phyloP scores from a whole-genome alignment of 2,113 vertebrate species.

The Tetraodon nigroviridis region DNA sequence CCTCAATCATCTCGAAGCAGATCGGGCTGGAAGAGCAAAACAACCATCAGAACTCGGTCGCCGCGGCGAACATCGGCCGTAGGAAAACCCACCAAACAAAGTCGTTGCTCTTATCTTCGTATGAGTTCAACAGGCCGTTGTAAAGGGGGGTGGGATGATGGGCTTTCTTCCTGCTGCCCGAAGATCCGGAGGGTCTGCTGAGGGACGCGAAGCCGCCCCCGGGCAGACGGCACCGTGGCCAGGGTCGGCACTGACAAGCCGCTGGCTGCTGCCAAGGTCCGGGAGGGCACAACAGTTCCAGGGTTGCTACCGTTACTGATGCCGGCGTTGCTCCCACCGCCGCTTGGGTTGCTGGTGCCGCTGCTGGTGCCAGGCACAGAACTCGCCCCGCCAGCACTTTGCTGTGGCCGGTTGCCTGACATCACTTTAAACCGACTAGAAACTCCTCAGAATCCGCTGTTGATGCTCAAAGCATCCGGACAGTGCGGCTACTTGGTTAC shows the following conservation, averaged over 20 bases:
- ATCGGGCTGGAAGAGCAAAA: slow-evolving; percentile 83
- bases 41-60: background rate
- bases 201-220: slow-evolving; percentile 52
- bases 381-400: slow-evolving; percentile 55
- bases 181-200: slow-evolving; percentile 62
- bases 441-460: slow-evolving; percentile 53
- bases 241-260: slow-evolving; percentile 51
- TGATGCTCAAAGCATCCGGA: slow-evolving; percentile 70
- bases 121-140: slow-evolving; percentile 94
- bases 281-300: slow-evolving; percentile 66
- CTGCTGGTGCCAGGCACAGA: slow-evolving; percentile 76
- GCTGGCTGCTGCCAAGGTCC: slow-evolving; percentile 50
- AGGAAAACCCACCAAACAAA: slow-evolving; percentile 87
- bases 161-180: slow-evolving; percentile 82
- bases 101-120: slow-evolving; percentile 98
- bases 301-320: slow-evolving; percentile 63
- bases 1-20: slow-evolving; percentile 99
- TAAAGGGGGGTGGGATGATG: slow-evolving; percentile 83
- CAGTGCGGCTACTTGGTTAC: slow-evolving; percentile 34
- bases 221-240: slow-evolving; percentile 58
- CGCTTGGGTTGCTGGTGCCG: slow-evolving; percentile 44
- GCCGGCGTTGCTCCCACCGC: slow-evolving; percentile 49
- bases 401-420: slow-evolving; percentile 71
- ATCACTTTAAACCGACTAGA: slow-evolving; percentile 64
- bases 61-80: background rate